Evolutionary conservation across 2,113 vertebrate genomes (phyloP), one percentile per base, ranked within the genome.

Genomic region (Lophochroa leadbeateri): DNA sequence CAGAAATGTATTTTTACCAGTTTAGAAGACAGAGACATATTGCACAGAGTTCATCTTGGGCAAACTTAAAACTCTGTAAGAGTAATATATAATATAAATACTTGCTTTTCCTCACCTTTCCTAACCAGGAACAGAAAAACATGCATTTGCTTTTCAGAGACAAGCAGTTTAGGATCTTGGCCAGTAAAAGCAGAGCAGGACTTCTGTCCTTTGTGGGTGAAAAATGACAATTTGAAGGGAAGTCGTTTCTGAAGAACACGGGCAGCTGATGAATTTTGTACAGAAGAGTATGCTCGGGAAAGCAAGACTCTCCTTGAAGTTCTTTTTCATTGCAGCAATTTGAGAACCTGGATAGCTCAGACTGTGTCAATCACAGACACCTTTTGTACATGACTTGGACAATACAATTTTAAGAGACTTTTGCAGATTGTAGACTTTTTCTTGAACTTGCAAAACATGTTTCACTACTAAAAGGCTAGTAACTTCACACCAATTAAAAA

Each of bases 221-320:
- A 83, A 92, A 91, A 64, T 46, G 49, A 15, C 69, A 82, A 28
- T 65, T 90, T 60, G 58, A 58, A 78, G 50, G 1, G 4, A 92
- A 25, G 31, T 4, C 44, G 35, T 85, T 95, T 94, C 61, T 95
- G 81, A 69, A 82, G 68, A 91, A 72, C 69, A 69, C 0, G 3
- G 43, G 14, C 43, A 87, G 52, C 10, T 95, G 68, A 82, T 87
- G 39, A 58, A 84, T 92, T 92, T 71, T 19, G 17, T 82, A 61
- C 43, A 47, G 50, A 75, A 87, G 21, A 78, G 9, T 41, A 55
- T 84, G 27, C 65, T 88, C 71, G 43, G 47, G 77, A 81, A 95
- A 95, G 87, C 24, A 88, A 80, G 61, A 71, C 77, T 55, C 28
- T 46, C 82, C 92, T 86, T 90, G 86, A 90, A 83, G 76, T 78